Evolutionary conservation across 2,797 vertebrate species (phyloP).

Genomic region (Masticophis lateralis): DNA sequence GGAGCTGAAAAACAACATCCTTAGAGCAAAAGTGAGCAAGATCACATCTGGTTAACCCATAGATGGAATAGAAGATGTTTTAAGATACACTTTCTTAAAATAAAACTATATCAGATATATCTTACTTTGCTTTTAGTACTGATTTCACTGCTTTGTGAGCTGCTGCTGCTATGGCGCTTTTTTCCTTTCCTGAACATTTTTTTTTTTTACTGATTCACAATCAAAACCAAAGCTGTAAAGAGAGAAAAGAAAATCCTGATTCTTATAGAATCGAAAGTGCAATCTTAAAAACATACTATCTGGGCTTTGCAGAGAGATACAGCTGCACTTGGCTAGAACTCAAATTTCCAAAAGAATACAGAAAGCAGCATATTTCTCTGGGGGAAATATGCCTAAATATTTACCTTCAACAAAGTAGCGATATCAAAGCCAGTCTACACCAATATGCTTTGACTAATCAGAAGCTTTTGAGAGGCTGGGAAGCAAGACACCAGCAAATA

Average conservation of each 20-base stretch:
- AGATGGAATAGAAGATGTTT: not conserved
- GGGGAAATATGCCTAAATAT: not conserved
- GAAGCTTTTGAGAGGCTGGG: not conserved
- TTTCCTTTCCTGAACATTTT: slow-evolving; percentile 97
- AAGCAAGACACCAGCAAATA: not conserved
- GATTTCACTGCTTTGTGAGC: slow-evolving; percentile 97
- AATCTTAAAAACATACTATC: not conserved
- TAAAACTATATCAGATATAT: not conserved
- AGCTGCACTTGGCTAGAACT: not conserved
- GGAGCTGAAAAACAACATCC: not conserved
- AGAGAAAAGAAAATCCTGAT: slow-evolving; percentile 10
- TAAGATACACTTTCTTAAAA: not conserved
- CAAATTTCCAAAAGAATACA: not conserved
- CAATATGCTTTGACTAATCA: not conserved
- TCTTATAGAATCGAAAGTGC: not conserved
- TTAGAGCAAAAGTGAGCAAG: not conserved
- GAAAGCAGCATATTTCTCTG: not conserved
- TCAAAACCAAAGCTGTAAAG: slow-evolving; percentile 49
- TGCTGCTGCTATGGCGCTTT: slow-evolving; percentile 98
- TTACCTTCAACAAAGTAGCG: not conserved
- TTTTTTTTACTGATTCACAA: slow-evolving; percentile 73
- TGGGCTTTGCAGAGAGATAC: no score
- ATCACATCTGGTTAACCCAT: not conserved
- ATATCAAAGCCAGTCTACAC: not conserved
- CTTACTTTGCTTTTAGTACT: slow-evolving; percentile 98